These are phyloP conservation scores for Motacilla tschutschensis DNA, from an alignment of 2,113 vertebrate species.

Conservation along the genomic window DNA sequence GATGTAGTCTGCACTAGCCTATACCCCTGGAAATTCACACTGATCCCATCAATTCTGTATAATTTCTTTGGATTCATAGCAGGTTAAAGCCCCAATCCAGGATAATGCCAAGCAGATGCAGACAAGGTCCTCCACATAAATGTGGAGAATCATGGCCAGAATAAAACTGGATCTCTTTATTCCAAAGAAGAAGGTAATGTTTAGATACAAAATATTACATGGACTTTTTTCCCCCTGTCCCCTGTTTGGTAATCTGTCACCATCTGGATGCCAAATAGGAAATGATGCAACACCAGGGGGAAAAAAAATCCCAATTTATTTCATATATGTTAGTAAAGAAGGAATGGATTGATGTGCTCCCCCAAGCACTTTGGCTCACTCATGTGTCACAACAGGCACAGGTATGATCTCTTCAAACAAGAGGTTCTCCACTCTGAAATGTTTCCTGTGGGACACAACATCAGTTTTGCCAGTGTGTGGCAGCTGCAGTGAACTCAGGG, in stretches of 20 bases:
- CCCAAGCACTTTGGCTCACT: neutral
- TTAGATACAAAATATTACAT: neutral
- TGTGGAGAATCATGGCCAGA: neutral
- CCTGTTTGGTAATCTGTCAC: neutral
- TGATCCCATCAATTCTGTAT: neutral
- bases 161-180: neutral
- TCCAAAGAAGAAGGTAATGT: neutral
- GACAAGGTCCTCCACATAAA: neutral
- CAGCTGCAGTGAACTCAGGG: neutral
- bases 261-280: neutral
- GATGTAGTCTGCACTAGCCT: neutral
- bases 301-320: neutral
- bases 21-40: constrained; percentile 14
- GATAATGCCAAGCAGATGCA: constrained; percentile 45
- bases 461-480: neutral
- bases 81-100: constrained; percentile 7
- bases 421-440: neutral
- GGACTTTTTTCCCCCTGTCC: neutral
- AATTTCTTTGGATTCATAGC: constrained; percentile 26
- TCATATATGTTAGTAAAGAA: neutral
- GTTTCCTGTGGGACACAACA: neutral
- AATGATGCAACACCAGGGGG: neutral
- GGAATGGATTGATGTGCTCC: neutral
- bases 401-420: neutral
- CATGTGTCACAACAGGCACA: neutral